Evolutionary conservation across 2,113 vertebrate species (phyloP).

Genomic region (Cebidichthys violaceus): DNA sequence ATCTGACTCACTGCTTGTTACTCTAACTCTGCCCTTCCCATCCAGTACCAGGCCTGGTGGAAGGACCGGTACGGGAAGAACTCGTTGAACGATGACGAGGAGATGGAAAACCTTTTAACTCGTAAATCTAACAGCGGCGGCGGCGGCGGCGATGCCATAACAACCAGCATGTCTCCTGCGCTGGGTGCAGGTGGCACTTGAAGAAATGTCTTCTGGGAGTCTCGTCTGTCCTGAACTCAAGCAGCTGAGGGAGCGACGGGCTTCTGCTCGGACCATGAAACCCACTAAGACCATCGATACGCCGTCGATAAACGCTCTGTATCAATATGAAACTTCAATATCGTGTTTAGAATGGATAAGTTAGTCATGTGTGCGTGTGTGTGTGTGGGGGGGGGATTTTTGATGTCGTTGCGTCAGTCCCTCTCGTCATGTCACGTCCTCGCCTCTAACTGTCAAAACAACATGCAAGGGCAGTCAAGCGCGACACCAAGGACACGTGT

Average conservation of each 20-base stretch:
- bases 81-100: constrained; percentile 87
- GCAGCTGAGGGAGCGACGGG: not conserved
- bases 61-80: constrained; percentile 88
- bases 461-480: constrained; percentile 76
- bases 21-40: not conserved
- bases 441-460: constrained; percentile 75
- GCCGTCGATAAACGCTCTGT: not conserved
- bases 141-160: not conserved
- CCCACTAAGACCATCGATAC: not conserved
- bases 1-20: constrained; percentile 10
- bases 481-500: constrained; percentile 42
- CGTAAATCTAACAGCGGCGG: constrained; percentile 32
- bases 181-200: constrained; percentile 44
- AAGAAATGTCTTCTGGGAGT: not conserved
- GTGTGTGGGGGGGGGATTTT: constrained; percentile 17
- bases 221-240: not conserved
- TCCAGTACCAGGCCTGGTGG: constrained; percentile 90
- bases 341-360: not conserved
- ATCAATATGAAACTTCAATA: not conserved
- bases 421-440: constrained; percentile 36
- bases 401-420: constrained; percentile 32
- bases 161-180: constrained; percentile 16
- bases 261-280: not conserved
- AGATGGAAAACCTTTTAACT: constrained; percentile 75
- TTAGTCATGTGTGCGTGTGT: constrained; percentile 25